A percentile compares a stretch with the other conserved stretches of the same genome.
These are phyloP conservation scores for Phania funesta DNA, from an alignment of 2,888 invertebrate species.

Conservation along the genomic window DNA sequence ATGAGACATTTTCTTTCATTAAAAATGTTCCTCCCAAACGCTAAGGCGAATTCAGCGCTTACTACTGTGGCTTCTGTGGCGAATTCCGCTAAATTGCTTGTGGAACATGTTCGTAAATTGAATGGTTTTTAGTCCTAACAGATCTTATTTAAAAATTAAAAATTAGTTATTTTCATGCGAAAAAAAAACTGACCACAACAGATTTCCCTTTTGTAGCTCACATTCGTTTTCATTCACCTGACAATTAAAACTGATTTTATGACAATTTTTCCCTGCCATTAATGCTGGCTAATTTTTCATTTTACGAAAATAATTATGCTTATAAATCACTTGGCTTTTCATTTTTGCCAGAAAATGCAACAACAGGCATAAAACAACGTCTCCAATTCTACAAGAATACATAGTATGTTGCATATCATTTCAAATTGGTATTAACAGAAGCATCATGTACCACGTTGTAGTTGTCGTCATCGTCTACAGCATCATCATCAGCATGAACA, in stretches of 20 bases:
- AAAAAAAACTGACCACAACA: not conserved
- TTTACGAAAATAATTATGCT: slow-evolving; percentile 62
- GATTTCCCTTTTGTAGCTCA: not conserved
- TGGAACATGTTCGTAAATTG: too few species aligned
- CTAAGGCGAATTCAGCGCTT: too few species aligned
- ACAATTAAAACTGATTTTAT: slow-evolving; percentile 45
- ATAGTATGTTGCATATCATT: slow-evolving; percentile 39
- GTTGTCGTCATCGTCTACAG: slow-evolving; percentile 1
- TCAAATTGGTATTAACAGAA: slow-evolving; percentile 48
- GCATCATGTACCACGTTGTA: slow-evolving; percentile 42
- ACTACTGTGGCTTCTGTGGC: too few species aligned
- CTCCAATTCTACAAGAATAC: slow-evolving; percentile 34
- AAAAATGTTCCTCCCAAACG: too few species aligned
- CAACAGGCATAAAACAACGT: slow-evolving; percentile 36
- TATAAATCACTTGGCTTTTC: slow-evolving; percentile 60
- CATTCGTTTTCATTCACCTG: slow-evolving; percentile 42
- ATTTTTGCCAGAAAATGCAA: slow-evolving; percentile 28
- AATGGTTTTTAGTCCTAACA: too few species aligned
- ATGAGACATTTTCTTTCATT: too few species aligned
- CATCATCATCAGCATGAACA: slow-evolving; percentile 20
- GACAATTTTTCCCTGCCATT: slow-evolving; percentile 41
- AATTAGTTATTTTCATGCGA: too few species aligned
- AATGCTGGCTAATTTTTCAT: slow-evolving; percentile 51
- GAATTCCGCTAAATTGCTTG: too few species aligned
- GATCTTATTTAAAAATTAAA: too few species aligned